A percentile compares a stretch with the other conserved stretches of the same genome.
These are phyloP conservation scores for Himalopsyche kuldschensis DNA, from an alignment of 2,888 invertebrate species.

Conservation along the genomic window DNA sequence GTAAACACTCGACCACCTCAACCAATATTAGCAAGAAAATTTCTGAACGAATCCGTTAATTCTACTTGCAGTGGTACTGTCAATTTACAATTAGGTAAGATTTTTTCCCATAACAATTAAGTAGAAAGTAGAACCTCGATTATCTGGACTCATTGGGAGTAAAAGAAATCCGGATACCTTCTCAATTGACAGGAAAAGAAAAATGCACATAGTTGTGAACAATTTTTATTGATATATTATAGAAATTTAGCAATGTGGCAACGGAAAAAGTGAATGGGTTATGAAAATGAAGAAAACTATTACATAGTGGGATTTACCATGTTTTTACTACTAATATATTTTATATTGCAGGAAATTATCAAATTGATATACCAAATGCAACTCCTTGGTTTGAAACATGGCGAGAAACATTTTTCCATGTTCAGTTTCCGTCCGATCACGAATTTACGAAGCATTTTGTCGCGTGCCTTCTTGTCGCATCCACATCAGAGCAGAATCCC, in stretches of 20 bases:
- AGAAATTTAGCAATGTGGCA: not conserved
- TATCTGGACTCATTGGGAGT: no score
- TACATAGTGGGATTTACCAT: no score
- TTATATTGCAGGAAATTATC: constrained; percentile 54
- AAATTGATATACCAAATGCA: constrained; percentile 71
- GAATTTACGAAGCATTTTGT: constrained; percentile 92
- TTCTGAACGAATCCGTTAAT: constrained; percentile 81
- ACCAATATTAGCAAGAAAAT: constrained; percentile 78
- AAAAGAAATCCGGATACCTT: no score
- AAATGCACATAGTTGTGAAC: no score
- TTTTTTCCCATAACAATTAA: not conserved
- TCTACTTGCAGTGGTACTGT: constrained; percentile 61
- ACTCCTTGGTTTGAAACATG: constrained; percentile 96
- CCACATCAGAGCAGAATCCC: constrained; percentile 71
- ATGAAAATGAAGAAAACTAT: not conserved
- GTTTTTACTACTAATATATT: not conserved
- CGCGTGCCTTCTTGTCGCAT: constrained; percentile 77
- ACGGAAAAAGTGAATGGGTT: not conserved
- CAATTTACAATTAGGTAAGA: constrained; percentile 58
- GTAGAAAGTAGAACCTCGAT: not conserved
- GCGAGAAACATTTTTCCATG: constrained; percentile 86
- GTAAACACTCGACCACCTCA: constrained; percentile 80
- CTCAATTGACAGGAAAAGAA: no score
- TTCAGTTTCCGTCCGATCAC: constrained; percentile 90
- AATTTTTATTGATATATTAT: not conserved